A percentile compares a stretch with the other conserved stretches of the same genome.
These are phyloP conservation scores for Myripristis murdjan DNA, from an alignment of 2,797 vertebrate genomes.

Conservation along the genomic window DNA sequence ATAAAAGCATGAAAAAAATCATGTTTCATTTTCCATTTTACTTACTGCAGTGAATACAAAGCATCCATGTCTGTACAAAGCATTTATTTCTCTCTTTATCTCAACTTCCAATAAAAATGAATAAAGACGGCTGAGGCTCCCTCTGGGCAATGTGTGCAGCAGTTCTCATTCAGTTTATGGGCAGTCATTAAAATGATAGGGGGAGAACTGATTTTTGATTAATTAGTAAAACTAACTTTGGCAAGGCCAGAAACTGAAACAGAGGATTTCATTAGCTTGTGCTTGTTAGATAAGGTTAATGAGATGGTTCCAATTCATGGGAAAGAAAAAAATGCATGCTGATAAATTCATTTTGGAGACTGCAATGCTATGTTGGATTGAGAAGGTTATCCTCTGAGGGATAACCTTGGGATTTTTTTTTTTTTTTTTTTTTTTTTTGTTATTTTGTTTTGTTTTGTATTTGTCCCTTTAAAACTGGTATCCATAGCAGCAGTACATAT, in stretches of 20 bases:
- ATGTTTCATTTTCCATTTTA: constrained; percentile 49
- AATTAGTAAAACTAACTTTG: constrained; percentile 82
- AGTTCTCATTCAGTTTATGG: constrained; percentile 62
- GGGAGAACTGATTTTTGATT: constrained; percentile 69
- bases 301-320: constrained; percentile 69
- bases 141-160: constrained; percentile 37
- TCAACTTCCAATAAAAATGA: constrained; percentile 64
- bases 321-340: constrained; percentile 33
- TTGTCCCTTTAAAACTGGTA: constrained; percentile 19
- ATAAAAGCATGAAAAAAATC: constrained; percentile 39
- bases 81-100: constrained; percentile 32
- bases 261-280: constrained; percentile 74
- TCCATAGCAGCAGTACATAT: background rate
- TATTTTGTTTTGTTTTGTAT: constrained; percentile 22
- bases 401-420: background rate
- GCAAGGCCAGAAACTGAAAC: constrained; percentile 66
- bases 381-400: constrained; percentile 54
- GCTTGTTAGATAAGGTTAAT: constrained; percentile 82
- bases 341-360: constrained; percentile 58
- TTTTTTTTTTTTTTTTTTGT: constrained; percentile 9
- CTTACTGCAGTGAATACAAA: constrained; percentile 52
- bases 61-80: constrained; percentile 41
- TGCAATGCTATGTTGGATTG: constrained; percentile 40
- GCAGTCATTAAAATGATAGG: constrained; percentile 69
- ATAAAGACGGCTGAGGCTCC: constrained; percentile 50